Evolutionary conservation across 2,797 vertebrate genomes (phyloP), one percentile per base, ranked within the genome.

Genomic region (Dendrocincla fuliginosa): DNA sequence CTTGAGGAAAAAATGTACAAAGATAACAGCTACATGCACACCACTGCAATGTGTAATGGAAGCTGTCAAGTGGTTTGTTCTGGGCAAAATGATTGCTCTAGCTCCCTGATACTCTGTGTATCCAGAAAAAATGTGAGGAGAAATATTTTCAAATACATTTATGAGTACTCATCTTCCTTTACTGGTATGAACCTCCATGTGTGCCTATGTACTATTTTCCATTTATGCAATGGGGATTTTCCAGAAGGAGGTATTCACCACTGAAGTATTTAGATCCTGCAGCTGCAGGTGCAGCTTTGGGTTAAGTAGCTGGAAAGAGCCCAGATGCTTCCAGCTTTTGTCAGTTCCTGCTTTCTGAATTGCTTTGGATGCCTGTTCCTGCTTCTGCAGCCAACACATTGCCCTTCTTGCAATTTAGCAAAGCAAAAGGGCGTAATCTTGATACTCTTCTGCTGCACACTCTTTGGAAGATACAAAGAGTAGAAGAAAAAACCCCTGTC

Each of bases 221-320:
- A 2, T 74, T 76, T 82, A 18, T 13, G 70, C 33, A 78, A 77
- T 19, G n/a, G 81, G 84, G 80, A 80, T 87, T 97, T 96, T 89
- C 67, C 92, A 84, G 63, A 47, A 59, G 63, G 57, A 89, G 24
- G 10, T 42, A 32, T 70, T 95, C 86, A 93, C 25, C 33, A 22
- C 59, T 65, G 16, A 94, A 87, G 13, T 60, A 92, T 94, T 95
- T 82, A 67, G 59, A 67, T 82, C 74, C 49, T 80, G 74, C 0
- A 4, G 11, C 52, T 84, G 63, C 63, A 93, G 73, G 82, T 87
- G 65, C 52, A 65, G 59, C 41, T 47, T 74, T 68, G 53, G 13
- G 4, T 82, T 91, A 69, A 82, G 86, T 76, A 88, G 37, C 44
- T 90, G 84, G 68, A 88, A 30, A 69, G 14, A 67, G 37, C 15